phyloP scores from a whole-genome alignment of 2,113 vertebrate species.

The Tyrannus savana region DNA sequence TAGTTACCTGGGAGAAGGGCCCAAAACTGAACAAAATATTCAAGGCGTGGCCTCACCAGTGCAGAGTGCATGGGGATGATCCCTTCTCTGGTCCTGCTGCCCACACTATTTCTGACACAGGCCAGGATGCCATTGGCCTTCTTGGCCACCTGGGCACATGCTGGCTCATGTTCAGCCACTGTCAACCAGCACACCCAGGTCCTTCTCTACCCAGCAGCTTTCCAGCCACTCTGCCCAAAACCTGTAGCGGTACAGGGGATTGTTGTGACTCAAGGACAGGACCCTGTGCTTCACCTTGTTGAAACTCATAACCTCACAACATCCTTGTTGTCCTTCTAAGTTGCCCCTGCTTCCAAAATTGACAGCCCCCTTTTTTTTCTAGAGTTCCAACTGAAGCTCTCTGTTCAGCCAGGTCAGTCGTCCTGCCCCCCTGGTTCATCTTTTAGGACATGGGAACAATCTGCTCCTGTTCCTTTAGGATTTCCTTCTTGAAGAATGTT shows the following conservation, averaged over 20 bases:
- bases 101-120: fast-evolving
- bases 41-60: neutral
- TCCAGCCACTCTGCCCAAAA: neutral
- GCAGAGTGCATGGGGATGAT: too few species aligned
- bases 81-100: neutral
- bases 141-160: neutral
- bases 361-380: neutral
- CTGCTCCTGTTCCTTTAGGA: neutral
- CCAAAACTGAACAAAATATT: neutral
- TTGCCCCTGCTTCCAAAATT: neutral
- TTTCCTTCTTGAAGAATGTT: neutral
- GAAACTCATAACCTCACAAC: neutral
- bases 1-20: neutral
- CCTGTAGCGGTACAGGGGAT: fast-evolving
- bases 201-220: neutral
- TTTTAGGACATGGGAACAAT: neutral
- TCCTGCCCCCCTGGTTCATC: neutral
- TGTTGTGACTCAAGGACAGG: neutral
- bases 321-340: neutral
- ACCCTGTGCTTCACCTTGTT: neutral
- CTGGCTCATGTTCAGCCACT: neutral
- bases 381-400: neutral
- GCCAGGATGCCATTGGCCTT: neutral
- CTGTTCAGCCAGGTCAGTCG: fast-evolving
- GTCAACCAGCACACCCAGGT: fast-evolving